These are phyloP conservation scores for Atherinomorus stipes DNA, from an alignment of 2,113 vertebrate species.

Conservation along the genomic window DNA sequence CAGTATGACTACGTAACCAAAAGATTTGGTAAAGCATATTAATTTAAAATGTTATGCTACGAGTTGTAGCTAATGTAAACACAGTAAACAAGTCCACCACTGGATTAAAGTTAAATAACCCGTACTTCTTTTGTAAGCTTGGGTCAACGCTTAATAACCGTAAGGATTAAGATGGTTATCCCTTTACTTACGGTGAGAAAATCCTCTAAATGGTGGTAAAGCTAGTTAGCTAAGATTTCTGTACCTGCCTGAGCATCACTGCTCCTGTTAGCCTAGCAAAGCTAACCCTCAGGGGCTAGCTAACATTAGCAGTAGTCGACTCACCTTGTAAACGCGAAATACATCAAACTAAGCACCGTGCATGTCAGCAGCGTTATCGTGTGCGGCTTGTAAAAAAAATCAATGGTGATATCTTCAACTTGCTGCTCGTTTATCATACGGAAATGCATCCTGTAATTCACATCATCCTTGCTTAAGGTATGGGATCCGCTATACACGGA, in stretches of 20 bases:
- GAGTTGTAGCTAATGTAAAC: slow-evolving; percentile 20
- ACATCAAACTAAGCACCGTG: slow-evolving; percentile 95
- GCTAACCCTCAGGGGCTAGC: slow-evolving; percentile 60
- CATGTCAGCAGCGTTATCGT: slow-evolving; percentile 95
- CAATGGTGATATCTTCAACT: slow-evolving; percentile 97
- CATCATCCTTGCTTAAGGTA: slow-evolving; percentile 95
- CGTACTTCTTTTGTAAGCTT: background rate
- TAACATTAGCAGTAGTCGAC: slow-evolving; percentile 35
- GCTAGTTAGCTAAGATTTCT: slow-evolving; percentile 14
- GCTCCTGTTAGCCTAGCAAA: slow-evolving; percentile 38
- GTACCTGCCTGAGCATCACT: slow-evolving; percentile 59
- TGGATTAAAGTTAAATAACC: slow-evolving; percentile 1
- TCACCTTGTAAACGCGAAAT: slow-evolving; percentile 95
- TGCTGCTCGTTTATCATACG: slow-evolving; percentile 99
- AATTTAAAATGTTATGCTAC: background rate
- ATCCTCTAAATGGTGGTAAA: background rate
- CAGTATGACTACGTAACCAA: background rate
- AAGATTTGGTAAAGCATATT: background rate
- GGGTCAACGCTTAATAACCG: background rate
- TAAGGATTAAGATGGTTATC: background rate
- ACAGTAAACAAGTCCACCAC: background rate
- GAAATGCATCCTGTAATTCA: slow-evolving; percentile 96
- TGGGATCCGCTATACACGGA: slow-evolving; percentile 84
- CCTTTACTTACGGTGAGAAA: background rate
- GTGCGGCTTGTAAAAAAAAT: slow-evolving; percentile 97